These are phyloP conservation scores for Lytechinus pictus DNA, from an alignment of 35 echinoderm and acorn worm genomes.

Conservation along the genomic window DNA sequence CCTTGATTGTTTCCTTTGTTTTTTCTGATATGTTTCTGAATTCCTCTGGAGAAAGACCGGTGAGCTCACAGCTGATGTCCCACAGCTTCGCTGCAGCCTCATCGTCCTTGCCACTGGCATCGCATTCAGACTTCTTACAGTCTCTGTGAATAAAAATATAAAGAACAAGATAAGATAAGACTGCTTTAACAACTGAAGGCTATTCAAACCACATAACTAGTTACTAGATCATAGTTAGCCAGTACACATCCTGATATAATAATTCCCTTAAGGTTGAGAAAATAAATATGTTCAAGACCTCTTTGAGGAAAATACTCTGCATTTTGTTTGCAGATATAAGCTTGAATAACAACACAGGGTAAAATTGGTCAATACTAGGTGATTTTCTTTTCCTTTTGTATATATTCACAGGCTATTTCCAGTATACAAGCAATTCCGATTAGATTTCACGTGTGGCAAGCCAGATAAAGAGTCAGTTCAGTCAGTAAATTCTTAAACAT, in stretches of 20 bases:
- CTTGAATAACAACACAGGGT: too few species aligned
- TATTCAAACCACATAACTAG: too few species aligned
- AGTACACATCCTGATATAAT: not conserved
- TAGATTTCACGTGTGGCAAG: too few species aligned
- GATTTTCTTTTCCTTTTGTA: too few species aligned
- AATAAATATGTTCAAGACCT: not conserved
- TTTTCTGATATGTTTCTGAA: not conserved
- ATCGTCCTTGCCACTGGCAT: not conserved
- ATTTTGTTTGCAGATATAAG: too few species aligned
- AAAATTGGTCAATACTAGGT: too few species aligned
- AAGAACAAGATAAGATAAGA: not conserved
- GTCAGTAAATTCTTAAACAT: too few species aligned
- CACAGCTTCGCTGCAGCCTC: conserved; percentile 6
- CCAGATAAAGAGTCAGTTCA: too few species aligned
- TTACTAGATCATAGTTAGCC: not conserved
- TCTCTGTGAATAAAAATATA: not conserved
- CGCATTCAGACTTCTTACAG: conserved; percentile 2
- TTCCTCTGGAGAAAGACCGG: conserved; percentile 4
- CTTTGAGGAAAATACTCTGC: not conserved
- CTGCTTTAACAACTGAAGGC: too few species aligned
- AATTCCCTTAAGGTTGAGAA: not conserved
- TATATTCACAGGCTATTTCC: too few species aligned
- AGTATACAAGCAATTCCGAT: too few species aligned
- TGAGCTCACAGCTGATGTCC: not conserved
- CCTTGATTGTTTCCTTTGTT: not conserved